Evolutionary conservation across 2,113 vertebrate species (phyloP).

Genomic region (Cichladusa arquata): DNA sequence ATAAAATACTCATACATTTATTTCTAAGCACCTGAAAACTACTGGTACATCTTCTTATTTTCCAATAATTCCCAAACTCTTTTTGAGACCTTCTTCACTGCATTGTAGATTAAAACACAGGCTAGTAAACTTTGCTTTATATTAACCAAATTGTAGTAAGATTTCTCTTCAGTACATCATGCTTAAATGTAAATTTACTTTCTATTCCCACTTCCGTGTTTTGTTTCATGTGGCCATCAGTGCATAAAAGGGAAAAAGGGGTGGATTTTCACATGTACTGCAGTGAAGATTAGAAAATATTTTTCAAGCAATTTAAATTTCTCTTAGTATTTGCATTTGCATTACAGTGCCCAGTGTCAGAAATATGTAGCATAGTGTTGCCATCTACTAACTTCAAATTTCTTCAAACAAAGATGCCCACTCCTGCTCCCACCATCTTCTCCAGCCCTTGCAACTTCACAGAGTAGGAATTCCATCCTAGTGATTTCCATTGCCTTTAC

Average conservation of each 20-base stretch:
- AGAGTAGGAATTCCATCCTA: not conserved
- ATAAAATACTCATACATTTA: not conserved
- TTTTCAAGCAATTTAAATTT: not conserved
- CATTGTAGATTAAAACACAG: not conserved
- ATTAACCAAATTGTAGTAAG: not conserved
- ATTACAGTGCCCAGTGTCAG: not conserved
- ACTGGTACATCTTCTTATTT: not conserved
- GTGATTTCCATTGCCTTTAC: not conserved
- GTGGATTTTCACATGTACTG: not conserved
- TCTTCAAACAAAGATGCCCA: not conserved
- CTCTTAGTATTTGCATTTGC: not conserved
- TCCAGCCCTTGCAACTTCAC: not conserved
- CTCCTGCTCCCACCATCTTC: not conserved
- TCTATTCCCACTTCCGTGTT: not conserved
- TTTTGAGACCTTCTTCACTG: not conserved
- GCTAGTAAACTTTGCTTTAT: not conserved
- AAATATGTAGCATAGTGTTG: not conserved
- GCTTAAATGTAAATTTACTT: not conserved
- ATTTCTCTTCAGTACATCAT: not conserved
- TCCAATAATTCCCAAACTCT: not conserved
- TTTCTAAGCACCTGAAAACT: not conserved
- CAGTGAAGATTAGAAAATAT: not conserved
- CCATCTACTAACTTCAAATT: not conserved
- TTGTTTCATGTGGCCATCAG: not conserved
- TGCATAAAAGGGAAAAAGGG: not conserved